Evolutionary conservation across 2,113 vertebrate genomes (phyloP).

Genomic region (Rhagologus leucostigma): DNA sequence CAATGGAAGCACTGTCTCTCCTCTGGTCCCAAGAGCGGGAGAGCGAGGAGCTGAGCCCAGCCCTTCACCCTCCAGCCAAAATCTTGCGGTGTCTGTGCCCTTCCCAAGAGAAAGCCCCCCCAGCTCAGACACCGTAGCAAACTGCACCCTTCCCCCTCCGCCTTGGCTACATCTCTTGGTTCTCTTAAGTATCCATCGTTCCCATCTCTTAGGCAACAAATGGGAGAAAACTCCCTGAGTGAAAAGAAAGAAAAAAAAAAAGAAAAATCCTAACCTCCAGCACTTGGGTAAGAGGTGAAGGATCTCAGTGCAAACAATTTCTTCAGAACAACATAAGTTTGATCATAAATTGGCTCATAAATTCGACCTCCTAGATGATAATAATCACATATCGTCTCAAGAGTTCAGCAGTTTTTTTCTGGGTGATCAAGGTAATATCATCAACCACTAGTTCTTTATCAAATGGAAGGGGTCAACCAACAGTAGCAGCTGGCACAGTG

Average conservation of each 20-base stretch:
- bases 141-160: not conserved
- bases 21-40: rapidly evolving
- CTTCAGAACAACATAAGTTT: not conserved
- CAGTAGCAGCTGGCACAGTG: not conserved
- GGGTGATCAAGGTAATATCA: not conserved
- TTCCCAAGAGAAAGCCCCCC: not conserved
- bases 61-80: not conserved
- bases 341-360: no score
- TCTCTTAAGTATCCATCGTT: not conserved
- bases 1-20: not conserved
- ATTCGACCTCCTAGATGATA: not conserved
- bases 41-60: not conserved
- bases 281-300: not conserved
- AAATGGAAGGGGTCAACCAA: not conserved
- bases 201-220: not conserved
- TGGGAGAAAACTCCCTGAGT: not conserved
- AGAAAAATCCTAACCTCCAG: not conserved
- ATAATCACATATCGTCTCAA: not conserved
- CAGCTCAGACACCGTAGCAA: not conserved
- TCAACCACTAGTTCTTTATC: not conserved
- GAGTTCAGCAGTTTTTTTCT: not conserved
- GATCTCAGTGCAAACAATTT: not conserved
- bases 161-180: not conserved
- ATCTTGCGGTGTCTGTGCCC: rapidly evolving
- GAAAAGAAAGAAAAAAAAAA: not conserved